These are phyloP conservation scores for Dryoscopus gambensis DNA, from an alignment of 2,113 vertebrate species.

Conservation along the genomic window DNA sequence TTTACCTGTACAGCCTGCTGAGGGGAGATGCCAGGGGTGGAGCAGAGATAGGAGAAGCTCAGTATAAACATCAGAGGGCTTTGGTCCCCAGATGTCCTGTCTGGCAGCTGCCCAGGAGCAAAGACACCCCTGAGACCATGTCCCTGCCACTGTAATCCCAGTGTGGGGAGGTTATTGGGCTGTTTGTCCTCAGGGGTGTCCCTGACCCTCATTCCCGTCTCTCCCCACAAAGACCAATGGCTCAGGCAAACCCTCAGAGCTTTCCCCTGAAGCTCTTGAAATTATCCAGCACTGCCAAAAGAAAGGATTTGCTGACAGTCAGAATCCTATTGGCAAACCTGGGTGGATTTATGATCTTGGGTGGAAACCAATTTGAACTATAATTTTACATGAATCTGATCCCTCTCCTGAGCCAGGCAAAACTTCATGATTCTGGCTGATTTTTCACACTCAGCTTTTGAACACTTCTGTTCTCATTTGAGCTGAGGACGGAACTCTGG, in stretches of 20 bases:
- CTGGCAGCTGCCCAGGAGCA: not conserved
- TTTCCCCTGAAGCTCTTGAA: conserved; percentile 19
- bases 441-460: conserved; percentile 35
- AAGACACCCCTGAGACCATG: not conserved
- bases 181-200: not conserved
- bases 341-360: conserved; percentile 61
- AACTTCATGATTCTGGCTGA: conserved; percentile 44
- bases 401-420: conserved; percentile 57
- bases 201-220: not conserved
- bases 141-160: not conserved
- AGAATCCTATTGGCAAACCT: conserved; percentile 61
- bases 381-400: conserved; percentile 55
- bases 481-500: not conserved
- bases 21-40: not conserved
- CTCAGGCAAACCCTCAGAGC: not conserved
- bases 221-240: not conserved
- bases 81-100: not conserved
- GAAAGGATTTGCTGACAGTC: conserved; percentile 59
- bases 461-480: not conserved
- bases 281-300: conserved; percentile 32
- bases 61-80: not conserved
- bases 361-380: conserved; percentile 55
- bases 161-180: not conserved
- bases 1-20: not conserved
- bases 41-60: not conserved